Conservation (phyloP, 1,140 invertebrate genomes). For the Acyrthosiphon pisum region DNA sequence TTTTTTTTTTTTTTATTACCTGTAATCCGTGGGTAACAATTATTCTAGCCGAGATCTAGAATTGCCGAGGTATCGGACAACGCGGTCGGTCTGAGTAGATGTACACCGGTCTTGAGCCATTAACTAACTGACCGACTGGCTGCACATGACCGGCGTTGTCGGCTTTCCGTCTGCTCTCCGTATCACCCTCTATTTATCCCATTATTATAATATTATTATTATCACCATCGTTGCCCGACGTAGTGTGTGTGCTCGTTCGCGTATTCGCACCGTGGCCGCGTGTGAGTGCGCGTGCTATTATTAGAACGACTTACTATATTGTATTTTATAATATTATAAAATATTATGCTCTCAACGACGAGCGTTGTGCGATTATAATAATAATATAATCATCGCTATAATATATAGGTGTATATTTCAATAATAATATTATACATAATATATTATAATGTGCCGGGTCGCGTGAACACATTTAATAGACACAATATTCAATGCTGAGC, state of each 20-base stretch:
- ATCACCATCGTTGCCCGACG: background rate
- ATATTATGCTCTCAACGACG: background rate
- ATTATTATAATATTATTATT: conserved; percentile 8
- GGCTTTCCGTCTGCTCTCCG: conserved; percentile 19
- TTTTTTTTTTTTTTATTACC: conserved; percentile 10
- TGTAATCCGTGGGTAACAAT: conserved; percentile 14
- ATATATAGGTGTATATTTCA: background rate
- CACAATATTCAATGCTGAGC: background rate
- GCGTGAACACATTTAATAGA: too few species aligned
- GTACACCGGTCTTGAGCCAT: conserved; percentile 46
- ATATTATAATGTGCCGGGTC: background rate
- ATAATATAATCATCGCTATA: background rate
- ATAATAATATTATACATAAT: background rate
- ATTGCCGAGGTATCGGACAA: conserved; percentile 46
- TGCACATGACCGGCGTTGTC: conserved; percentile 35
- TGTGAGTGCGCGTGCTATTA: background rate
- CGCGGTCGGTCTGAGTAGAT: conserved; percentile 37
- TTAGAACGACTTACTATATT: background rate
- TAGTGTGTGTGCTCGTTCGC: background rate
- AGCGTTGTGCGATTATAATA: conserved; percentile 15
- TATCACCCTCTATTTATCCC: conserved; percentile 38
- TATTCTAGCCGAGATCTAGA: conserved; percentile 49
- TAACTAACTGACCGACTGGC: conserved; percentile 41
- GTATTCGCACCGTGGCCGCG: background rate
- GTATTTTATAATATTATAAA: background rate